These are phyloP conservation scores for Eumerus sabulonum DNA, from an alignment of 2,888 invertebrate species.

Conservation along the genomic window DNA sequence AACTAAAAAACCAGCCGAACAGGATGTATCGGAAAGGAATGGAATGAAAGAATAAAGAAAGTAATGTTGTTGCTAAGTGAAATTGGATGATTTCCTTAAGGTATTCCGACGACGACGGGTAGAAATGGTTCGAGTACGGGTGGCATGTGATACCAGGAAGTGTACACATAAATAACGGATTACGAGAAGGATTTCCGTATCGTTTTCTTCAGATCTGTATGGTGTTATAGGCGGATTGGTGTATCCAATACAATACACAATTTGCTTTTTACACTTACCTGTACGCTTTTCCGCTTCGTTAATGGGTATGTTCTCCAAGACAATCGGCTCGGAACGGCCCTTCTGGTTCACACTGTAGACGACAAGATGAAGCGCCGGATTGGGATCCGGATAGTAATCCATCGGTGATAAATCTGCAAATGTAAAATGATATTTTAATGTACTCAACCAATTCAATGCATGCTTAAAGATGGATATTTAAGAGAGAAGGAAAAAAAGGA, in stretches of 20 bases:
- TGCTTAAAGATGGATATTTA: constrained; percentile 7
- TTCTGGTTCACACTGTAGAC: constrained; percentile 92
- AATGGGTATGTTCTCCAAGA: constrained; percentile 91
- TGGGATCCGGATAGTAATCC: constrained; percentile 78
- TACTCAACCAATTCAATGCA: not conserved
- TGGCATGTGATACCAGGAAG: constrained; percentile 21
- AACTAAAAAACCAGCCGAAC: constrained; percentile 24
- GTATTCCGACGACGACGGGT: constrained; percentile 11
- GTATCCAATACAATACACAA: too few relatives aligned
- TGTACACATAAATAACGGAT: constrained; percentile 40
- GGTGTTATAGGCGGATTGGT: not conserved
- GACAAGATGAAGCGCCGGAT: constrained; percentile 86
- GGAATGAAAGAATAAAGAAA: too few relatives aligned
- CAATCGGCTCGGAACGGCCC: constrained; percentile 89
- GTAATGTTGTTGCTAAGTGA: constrained; percentile 54
- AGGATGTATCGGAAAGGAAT: too few relatives aligned
- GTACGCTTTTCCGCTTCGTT: constrained; percentile 92
- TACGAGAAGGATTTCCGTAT: constrained; percentile 28
- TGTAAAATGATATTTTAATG: constrained; percentile 51
- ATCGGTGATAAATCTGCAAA: constrained; percentile 77
- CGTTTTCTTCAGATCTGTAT: constrained; percentile 11
- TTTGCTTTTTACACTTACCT: constrained; percentile 80
- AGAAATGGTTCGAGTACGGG: not conserved
- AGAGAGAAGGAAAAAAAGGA: not conserved
- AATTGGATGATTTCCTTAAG: constrained; percentile 55